phyloP scores from a whole-genome alignment of 23 tunicate genomes.

The Ciona savignyi region DNA sequence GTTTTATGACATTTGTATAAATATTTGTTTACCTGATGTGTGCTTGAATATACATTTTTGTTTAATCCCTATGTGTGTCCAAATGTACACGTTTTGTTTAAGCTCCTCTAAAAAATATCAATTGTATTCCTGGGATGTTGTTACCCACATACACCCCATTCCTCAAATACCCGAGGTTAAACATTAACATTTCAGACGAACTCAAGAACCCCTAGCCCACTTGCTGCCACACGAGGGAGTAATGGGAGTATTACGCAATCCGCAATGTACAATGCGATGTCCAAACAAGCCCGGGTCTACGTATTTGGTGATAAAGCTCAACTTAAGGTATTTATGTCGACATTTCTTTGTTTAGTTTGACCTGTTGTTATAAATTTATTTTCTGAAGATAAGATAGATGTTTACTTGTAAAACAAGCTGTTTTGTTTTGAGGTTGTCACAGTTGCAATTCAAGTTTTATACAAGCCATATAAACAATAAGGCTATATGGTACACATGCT shows the following conservation, averaged over 20 bases:
- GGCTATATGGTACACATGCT: too few relatives aligned
- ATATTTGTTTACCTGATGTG: too few relatives aligned
- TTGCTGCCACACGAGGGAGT: not conserved
- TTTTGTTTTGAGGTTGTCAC: not conserved
- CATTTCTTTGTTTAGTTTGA: not conserved
- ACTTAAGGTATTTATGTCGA: conserved; percentile 27
- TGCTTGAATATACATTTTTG: too few relatives aligned
- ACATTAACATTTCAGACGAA: not conserved
- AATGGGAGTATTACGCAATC: conserved; percentile 38
- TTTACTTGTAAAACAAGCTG: too few relatives aligned
- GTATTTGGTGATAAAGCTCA: conserved; percentile 65
- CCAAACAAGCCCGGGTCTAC: conserved; percentile 44
- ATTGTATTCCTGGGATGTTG: too few relatives aligned
- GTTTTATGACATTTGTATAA: too few relatives aligned
- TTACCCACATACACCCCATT: too few relatives aligned
- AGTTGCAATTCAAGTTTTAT: not conserved
- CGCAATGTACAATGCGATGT: conserved; percentile 9
- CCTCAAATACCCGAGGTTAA: too few relatives aligned
- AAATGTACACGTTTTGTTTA: too few relatives aligned
- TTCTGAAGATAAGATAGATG: not conserved
- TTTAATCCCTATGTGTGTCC: too few relatives aligned
- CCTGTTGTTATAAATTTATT: not conserved
- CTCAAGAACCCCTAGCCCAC: not conserved
- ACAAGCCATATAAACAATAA: too few relatives aligned
- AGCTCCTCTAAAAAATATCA: too few relatives aligned